Percentiles rank a stretch among this genome's conserved stretches.
Conservation (phyloP, 1,140 invertebrate genomes). For the Caenorhabditis latens region DNA sequence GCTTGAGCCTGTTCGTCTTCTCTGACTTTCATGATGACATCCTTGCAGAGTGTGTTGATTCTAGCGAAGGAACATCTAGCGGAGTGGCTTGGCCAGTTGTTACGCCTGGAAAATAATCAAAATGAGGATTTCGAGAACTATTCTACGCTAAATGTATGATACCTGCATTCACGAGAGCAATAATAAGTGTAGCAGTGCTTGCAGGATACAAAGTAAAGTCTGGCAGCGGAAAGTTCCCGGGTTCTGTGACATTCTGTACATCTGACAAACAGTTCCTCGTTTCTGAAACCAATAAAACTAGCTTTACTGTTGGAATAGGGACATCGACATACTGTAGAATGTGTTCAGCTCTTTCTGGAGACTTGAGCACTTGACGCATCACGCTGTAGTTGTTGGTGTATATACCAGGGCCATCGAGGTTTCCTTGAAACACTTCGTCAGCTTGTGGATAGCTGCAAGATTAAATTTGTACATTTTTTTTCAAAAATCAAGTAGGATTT, state of each 20-base stretch:
- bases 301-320: neutral
- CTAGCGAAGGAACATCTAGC: slow-evolving; percentile 87
- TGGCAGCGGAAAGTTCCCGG: slow-evolving; percentile 77
- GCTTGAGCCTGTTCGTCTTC: slow-evolving; percentile 85
- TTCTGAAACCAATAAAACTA: slow-evolving; percentile 58
- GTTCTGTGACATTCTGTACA: slow-evolving; percentile 78
- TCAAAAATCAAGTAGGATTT: slow-evolving; percentile 82
- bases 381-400: slow-evolving; percentile 74
- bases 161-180: slow-evolving; percentile 75
- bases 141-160: neutral
- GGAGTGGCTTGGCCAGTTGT: slow-evolving; percentile 61
- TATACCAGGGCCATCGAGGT: slow-evolving; percentile 74
- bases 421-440: slow-evolving; percentile 69
- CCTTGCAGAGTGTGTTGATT: slow-evolving; percentile 86
- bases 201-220: slow-evolving; percentile 85
- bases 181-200: slow-evolving; percentile 90
- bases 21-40: slow-evolving; percentile 86
- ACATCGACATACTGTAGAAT: slow-evolving; percentile 64
- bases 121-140: slow-evolving; percentile 81
- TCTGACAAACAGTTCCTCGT: slow-evolving; percentile 75
- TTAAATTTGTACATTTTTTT: neutral
- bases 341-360: slow-evolving; percentile 73
- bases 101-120: slow-evolving; percentile 8
- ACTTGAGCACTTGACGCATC: slow-evolving; percentile 73
- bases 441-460: slow-evolving; percentile 64